Percentiles rank a stretch among this genome's conserved stretches.
Conservation (phyloP, 2,888 invertebrate species). For the Pristionchus arcanus region DNA sequence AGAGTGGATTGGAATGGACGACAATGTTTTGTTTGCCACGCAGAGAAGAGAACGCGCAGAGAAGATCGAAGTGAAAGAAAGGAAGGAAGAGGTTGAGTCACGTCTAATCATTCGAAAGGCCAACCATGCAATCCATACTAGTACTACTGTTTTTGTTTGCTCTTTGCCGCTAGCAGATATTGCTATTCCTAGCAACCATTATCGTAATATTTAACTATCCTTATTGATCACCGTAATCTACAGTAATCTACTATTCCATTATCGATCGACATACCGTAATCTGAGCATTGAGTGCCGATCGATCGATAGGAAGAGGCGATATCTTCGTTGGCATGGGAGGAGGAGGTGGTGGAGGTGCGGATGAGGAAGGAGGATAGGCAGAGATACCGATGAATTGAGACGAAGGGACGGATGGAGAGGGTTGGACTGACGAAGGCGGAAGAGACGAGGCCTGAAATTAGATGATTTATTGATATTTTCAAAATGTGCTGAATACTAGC, state of each 20-base stretch:
- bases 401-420: not conserved
- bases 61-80: not conserved
- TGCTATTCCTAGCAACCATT: not conserved
- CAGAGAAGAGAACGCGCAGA: not conserved
- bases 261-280: constrained; percentile 19
- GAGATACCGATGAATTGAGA: constrained; percentile 33
- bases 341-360: constrained; percentile 25
- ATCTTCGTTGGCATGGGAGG: constrained; percentile 39
- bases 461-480: not conserved
- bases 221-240: not conserved
- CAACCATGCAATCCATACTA: not conserved
- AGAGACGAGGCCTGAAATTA: not conserved
- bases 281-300: constrained; percentile 1
- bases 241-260: not conserved
- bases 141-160: not conserved
- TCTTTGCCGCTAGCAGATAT: too few species aligned
- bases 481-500: too few species aligned
- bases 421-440: not conserved
- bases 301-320: not conserved
- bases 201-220: not conserved
- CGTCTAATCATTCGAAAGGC: not conserved
- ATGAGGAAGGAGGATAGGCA: constrained; percentile 1
- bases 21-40: constrained; percentile 47
- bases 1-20: constrained; percentile 24
- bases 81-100: not conserved